Base-by-base conservation (phyloP, 2,797 vertebrate genomes). In the Leptoclinus maculatus region DNA sequence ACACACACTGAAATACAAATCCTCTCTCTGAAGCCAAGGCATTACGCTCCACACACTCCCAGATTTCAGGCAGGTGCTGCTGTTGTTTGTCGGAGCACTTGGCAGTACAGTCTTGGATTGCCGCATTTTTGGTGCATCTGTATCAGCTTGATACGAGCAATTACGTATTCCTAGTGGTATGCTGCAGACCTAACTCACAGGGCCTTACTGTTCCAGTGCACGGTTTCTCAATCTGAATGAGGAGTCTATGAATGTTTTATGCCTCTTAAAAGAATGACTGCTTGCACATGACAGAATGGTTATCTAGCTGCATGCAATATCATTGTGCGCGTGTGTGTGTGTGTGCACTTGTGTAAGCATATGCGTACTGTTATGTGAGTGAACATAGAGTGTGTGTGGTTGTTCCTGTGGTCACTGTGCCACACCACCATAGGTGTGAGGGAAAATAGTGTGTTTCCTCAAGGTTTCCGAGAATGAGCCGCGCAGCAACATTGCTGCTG, bases 61-160 rank as follows among this genome's bases (percentile, higher is more conserved):
- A 88, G 84, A 89, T 86, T 88, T 88, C 87, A 82, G 83, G 82
- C 91, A 95, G 93, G 93, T 94, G 93, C 92, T 94, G 92, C 90
- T 83, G 88, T 91, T 91, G 93, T 92, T 90, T 89, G 89, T 88
- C 51, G 58, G 65, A 84, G 76, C 53, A 0, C 81, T 92, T 90
- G 91, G 90, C 88, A 87, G 81, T 7, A 27, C 66, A 58, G 56
- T 81, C 70, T 86, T 88, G 86, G 89, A 91, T 84, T 78, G 82
- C 80, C 78, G 87, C 79, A 72, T 80, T 63, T 0, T 79, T 85
- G 38, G 78, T 84, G 72, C 89, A 91, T 93, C 90, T 88, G 86
- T 83, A 87, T 89, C 88, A 87, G 88, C 86, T 92, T 85, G 88
- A 89, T 86, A 87, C 63, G 45, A 87, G 66, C 58, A 53, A 59